Evolutionary conservation across 2,113 vertebrate species (phyloP), one percentile per base, ranked within the genome.

Genomic region (Tiliqua scincoides): DNA sequence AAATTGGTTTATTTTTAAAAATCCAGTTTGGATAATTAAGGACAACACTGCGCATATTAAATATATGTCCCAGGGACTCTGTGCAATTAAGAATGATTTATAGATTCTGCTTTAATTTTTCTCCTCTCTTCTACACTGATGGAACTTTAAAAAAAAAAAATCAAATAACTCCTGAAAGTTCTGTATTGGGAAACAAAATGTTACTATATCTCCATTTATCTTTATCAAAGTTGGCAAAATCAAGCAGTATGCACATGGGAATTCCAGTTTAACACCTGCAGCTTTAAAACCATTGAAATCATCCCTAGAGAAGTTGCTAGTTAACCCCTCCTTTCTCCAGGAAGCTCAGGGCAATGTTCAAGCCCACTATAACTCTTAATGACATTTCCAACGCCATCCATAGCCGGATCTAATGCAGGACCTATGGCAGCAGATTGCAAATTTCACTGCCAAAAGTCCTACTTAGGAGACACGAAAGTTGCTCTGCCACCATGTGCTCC

Each of bases 1-100:
- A 87, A 2, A 77, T 20, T 84, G 84, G 54, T 54, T 80, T 88
- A 27, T 11, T 27, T 88, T 91, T 84, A 76, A 12, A 57, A 78
- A 63, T 76, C 61, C 89, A 85, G 73, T 74, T 3, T 88, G 89
- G 92, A 88, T 65, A 90, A 85, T 75, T 74, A 85, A 70, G 71
- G 52, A 83, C 20, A 59, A 71, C 57, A 70, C 35, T 91, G 78
- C 79, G 23, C 61, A 90, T 21, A 48, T 1, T 81, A 85, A 79
- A 84, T 0, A 0, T 0, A 0, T 83, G 23, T 63, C 65, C 78
- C 72, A 74, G 61, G 57, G 52, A 62, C 20, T 57, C 76, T 83
- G 80, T 62, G 20, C 18, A 87, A 88, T 68, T 91, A 79, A 63
- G 59, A 83, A 21, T 79, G 63, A 79, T 88, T 89, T 88, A 86